Evolutionary conservation across 2,113 vertebrate genomes (phyloP), one percentile per base, ranked within the genome.

Genomic region (Orycteropus afer): DNA sequence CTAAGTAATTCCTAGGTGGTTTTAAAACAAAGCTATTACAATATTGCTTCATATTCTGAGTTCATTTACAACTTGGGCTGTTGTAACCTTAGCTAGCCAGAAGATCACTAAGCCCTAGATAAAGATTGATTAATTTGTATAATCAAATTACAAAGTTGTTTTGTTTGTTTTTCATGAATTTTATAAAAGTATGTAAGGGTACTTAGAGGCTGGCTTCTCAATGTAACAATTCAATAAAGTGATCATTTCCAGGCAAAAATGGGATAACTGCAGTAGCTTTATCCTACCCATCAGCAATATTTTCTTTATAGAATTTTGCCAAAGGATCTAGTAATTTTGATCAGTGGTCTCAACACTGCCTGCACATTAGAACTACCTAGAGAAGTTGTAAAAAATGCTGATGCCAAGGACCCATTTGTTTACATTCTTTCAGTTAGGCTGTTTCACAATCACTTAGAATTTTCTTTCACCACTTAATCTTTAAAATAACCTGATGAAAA

Each of bases 1-100:
- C 55, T 90, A 83, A 96, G 86, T 89, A 51, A 95, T 95, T 85
- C 88, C 92, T 90, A 96, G 76, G 61, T 90, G 57, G 88, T 73
- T 90, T 94, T 71, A 77, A 84, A 96, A 84, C 4, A n/a, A 86
- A 76, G 87, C 42, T 42, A 74, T 42, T 67, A 14, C 57, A 55
- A 42, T 22, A 84, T 29, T 59, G 1, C 27, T 65, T 51, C n/a
- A 5, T n/a, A 78, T 67, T 95, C 76, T 40, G 34, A 73, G 18
- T 45, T 29, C 37, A 86, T 34, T 69, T 85, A 76, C 4, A 93
- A 63, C 61, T 22, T 34, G 47, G 9, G 57, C n/a, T 86, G 83
- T 59, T 2, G 2, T 76, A 69, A 71, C 23, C 25, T 51, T 53
- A 42, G 4, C 82, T 57, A 81, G n/a, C 77, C 71, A 86, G 76